Conservation (phyloP, 2,113 vertebrate genomes). For the Entomyzon cyanotis region DNA sequence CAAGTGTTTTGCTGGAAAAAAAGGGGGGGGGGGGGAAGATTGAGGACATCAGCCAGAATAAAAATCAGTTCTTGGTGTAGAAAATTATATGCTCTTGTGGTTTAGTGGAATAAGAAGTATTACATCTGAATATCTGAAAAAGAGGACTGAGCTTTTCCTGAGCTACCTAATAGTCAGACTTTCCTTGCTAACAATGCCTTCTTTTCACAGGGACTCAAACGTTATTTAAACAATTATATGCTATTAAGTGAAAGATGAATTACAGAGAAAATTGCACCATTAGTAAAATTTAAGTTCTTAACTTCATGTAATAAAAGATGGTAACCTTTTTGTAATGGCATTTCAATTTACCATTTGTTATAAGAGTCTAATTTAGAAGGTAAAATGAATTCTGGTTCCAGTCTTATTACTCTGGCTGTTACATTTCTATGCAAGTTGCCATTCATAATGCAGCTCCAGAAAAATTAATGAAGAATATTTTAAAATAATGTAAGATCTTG, state of each 20-base stretch:
- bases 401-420: background rate
- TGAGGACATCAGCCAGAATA: background rate
- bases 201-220: slow-evolving; percentile 41
- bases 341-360: slow-evolving; percentile 69
- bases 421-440: slow-evolving; percentile 16
- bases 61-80: background rate
- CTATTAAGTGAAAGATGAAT: slow-evolving; percentile 72
- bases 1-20: background rate
- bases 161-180: slow-evolving; percentile 4
- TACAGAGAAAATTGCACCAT: slow-evolving; percentile 71
- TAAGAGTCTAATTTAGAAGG: slow-evolving; percentile 47
- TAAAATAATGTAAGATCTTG: background rate
- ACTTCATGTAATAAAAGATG: slow-evolving; percentile 59
- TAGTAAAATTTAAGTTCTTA: slow-evolving; percentile 75
- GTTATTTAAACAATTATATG: slow-evolving; percentile 70
- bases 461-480: slow-evolving; percentile 33
- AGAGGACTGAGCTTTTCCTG: background rate
- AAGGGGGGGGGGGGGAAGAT: background rate
- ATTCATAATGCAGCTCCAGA: slow-evolving; percentile 8
- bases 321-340: slow-evolving; percentile 62
- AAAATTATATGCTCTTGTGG: background rate
- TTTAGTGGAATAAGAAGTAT: background rate
- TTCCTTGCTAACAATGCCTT: slow-evolving; percentile 48
- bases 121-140: background rate
- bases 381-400: slow-evolving; percentile 59